A percentile compares a stretch with the other conserved stretches of the same genome.
phyloP scores from a whole-genome alignment of 2,113 vertebrate genomes.

The Amphilophus citrinellus region DNA sequence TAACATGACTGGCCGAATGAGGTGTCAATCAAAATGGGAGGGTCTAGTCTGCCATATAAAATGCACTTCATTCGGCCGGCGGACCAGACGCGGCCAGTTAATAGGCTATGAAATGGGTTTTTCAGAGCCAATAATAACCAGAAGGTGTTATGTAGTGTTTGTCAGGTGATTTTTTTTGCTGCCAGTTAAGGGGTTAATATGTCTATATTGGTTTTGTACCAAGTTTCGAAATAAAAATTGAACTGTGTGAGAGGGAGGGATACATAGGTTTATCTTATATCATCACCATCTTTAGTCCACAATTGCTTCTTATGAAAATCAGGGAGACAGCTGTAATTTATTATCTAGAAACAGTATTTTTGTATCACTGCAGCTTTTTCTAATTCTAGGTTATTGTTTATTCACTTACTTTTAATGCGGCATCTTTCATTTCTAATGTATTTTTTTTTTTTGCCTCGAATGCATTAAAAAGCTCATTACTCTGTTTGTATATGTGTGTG shows the following conservation, averaged over 20 bases:
- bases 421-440: conserved; percentile 54
- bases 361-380: conserved; percentile 18
- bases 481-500: neutral
- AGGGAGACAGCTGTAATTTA: conserved; percentile 25
- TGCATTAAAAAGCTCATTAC: conserved; percentile 60
- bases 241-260: neutral
- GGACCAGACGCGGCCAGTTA: too few relatives aligned
- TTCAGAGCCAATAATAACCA: too few relatives aligned
- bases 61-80: too few relatives aligned
- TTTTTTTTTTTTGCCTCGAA: conserved; percentile 39
- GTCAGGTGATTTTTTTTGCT: too few relatives aligned
- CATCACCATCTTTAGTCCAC: neutral
- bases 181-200: neutral
- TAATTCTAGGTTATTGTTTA: conserved; percentile 46
- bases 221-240: neutral
- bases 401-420: conserved; percentile 47
- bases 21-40: too few relatives aligned
- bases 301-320: conserved; percentile 13
- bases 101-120: too few relatives aligned
- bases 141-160: too few relatives aligned
- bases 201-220: neutral
- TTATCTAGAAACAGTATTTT: conserved; percentile 25
- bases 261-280: neutral
- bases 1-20: too few relatives aligned
- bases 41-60: too few relatives aligned